Evolutionary conservation across 92 coral and sea anemone genomes (phyloP), one percentile per base, ranked within the genome.

Genomic region (Paragorgia papillata): DNA sequence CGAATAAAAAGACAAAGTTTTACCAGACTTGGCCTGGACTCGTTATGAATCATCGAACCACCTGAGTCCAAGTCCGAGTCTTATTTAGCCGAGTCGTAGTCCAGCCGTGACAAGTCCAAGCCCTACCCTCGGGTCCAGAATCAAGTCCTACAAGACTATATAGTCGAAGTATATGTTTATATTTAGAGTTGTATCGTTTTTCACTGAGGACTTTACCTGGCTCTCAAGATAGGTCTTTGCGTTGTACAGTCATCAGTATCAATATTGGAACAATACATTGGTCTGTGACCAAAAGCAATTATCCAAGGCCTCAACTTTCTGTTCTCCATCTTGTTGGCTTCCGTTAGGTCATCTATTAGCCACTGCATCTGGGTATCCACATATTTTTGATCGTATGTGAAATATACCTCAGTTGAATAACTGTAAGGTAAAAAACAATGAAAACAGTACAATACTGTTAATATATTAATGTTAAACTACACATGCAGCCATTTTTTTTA

Each of bases 231-330:
- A 58, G 90, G 88, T 24, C 65, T 78, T 12, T 61, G 90, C 13
- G 78, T 69, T 3, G 87, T 89, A n/a, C 94, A 89, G 49, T 75
- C 80, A 48, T 89, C 94, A 0, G 17, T 7, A 59, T 89, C 94
- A 61, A 89, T 89, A 69, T 89, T 89, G 33, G 94, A 89, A 71
- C 94, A 89, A 79, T 89, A 89, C 94, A 86, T 86, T 40, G 94
- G 94, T 25, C 94, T 69, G 73, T 89, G 94, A 49, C 94, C 94
- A 66, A 83, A 89, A 27, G 90, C 94, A 24, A 89, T 80, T 27
- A 89, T 80, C 94, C 94, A 89, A 3, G 94, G 94, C 21, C 85
- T 80, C 66, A 49, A 35, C 39, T 84, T 71, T 54, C 92, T 75
- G 76, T 89, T 89, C 31, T 82, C 90, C 9, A 84, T 86, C 60